Conservation (phyloP, 1,140 invertebrate genomes). For the Aricia agestis region DNA sequence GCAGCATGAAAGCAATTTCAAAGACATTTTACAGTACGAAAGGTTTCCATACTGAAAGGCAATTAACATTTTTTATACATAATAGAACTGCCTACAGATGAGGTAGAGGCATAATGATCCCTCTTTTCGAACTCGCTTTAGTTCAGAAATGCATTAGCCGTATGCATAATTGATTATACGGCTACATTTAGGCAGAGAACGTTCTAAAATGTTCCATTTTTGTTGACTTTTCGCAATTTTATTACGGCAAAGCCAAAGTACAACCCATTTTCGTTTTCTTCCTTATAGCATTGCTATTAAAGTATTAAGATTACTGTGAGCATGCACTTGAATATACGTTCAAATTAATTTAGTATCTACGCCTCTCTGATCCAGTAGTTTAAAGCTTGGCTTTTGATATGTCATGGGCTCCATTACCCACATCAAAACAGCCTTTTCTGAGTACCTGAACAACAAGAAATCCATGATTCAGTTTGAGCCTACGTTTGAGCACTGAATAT, state of each 20-base stretch:
- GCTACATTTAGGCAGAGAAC: background rate
- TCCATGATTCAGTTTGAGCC: too few species aligned
- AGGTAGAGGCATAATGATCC: slow-evolving; percentile 14
- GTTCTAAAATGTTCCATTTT: background rate
- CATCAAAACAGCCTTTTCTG: too few species aligned
- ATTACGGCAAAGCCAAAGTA: background rate
- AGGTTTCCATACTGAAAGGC: background rate
- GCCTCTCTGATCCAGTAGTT: too few species aligned
- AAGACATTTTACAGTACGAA: background rate
- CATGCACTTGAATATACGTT: too few species aligned
- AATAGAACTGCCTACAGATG: background rate
- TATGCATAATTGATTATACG: slow-evolving; percentile 15
- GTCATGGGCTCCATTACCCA: too few species aligned
- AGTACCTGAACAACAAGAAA: too few species aligned
- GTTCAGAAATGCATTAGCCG: slow-evolving; percentile 23
- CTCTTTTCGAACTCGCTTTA: slow-evolving; percentile 10
- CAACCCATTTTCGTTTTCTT: background rate
- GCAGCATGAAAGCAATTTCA: too few species aligned
- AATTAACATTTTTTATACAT: slow-evolving; percentile 7
- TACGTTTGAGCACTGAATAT: too few species aligned
- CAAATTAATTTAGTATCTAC: too few species aligned
- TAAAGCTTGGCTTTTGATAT: too few species aligned
- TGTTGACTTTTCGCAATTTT: background rate
- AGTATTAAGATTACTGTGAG: too few species aligned
- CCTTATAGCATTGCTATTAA: too few species aligned